These are phyloP conservation scores for Sigmodon hispidus DNA, from an alignment of 2,113 vertebrate species.

Conservation along the genomic window DNA sequence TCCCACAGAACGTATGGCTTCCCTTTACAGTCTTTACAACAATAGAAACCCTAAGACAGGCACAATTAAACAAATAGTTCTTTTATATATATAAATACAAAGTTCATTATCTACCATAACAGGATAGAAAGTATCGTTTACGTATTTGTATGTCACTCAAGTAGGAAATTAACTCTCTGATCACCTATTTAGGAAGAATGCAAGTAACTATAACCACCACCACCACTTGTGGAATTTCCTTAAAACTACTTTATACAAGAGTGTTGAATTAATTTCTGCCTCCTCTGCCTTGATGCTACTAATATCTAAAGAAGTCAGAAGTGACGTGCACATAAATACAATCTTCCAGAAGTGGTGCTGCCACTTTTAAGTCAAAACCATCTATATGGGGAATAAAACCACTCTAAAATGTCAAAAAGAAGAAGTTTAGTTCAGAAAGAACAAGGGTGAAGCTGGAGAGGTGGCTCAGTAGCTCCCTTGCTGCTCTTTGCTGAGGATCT, in stretches of 20 bases:
- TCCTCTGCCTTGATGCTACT: neutral
- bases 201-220: neutral
- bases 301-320: constrained; percentile 6
- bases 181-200: too few relatives aligned
- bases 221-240: constrained; percentile 20
- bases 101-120: neutral
- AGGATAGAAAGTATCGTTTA: neutral
- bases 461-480: neutral
- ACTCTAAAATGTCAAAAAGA: constrained; percentile 25
- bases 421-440: constrained; percentile 21
- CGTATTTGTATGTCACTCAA: too few relatives aligned
- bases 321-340: neutral
- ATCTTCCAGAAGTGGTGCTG: constrained; percentile 36
- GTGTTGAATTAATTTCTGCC: neutral
- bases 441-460: too few relatives aligned
- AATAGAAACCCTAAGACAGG: neutral
- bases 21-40: neutral
- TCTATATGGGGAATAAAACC: constrained; percentile 30
- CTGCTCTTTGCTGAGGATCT: neutral
- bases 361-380: constrained; percentile 45
- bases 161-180: too few relatives aligned
- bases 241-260: constrained; percentile 9
- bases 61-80: neutral
- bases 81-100: constrained; percentile 32
- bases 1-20: neutral